Percentiles rank a stretch among this genome's conserved stretches.
These are phyloP conservation scores for Bicyclus anynana DNA, from an alignment of 1,140 invertebrate species.

Conservation along the genomic window DNA sequence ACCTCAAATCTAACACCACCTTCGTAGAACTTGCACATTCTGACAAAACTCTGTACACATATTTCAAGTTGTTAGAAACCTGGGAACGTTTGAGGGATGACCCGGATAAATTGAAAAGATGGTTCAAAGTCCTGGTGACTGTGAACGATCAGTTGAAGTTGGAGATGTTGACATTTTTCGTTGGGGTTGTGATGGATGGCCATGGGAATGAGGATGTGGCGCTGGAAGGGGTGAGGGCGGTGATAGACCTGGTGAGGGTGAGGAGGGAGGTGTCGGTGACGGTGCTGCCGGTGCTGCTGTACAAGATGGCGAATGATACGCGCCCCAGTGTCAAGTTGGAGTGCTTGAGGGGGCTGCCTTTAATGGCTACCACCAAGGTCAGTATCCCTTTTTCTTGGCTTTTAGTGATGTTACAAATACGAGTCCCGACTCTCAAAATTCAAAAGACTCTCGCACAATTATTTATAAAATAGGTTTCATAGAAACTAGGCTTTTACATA, in stretches of 20 bases:
- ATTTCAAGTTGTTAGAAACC: constrained; percentile 49
- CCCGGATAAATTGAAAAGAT: constrained; percentile 44
- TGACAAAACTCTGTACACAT: constrained; percentile 40
- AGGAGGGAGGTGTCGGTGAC: constrained; percentile 56
- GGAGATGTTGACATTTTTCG: constrained; percentile 48
- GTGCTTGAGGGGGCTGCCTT: constrained; percentile 53
- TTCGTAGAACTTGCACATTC: constrained; percentile 49
- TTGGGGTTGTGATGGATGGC: constrained; percentile 46
- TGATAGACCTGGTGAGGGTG: constrained; percentile 37
- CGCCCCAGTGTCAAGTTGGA: constrained; percentile 49
- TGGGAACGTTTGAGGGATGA: constrained; percentile 54
- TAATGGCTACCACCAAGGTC: constrained; percentile 63
- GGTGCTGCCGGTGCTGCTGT: constrained; percentile 54
- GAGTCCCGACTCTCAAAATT: too few relatives aligned
- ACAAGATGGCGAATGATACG: constrained; percentile 48
- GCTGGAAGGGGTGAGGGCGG: constrained; percentile 35
- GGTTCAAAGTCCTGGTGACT: constrained; percentile 41
- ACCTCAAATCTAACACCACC: constrained; percentile 49
- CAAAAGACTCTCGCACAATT: too few relatives aligned
- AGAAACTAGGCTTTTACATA: too few relatives aligned
- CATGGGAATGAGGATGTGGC: constrained; percentile 37
- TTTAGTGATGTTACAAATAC: too few relatives aligned
- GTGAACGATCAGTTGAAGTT: constrained; percentile 38
- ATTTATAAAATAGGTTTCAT: too few relatives aligned
- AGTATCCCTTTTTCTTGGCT: too few relatives aligned